phyloP scores from a whole-genome alignment of 2,797 vertebrate species.

The Coendou prehensilis region DNA sequence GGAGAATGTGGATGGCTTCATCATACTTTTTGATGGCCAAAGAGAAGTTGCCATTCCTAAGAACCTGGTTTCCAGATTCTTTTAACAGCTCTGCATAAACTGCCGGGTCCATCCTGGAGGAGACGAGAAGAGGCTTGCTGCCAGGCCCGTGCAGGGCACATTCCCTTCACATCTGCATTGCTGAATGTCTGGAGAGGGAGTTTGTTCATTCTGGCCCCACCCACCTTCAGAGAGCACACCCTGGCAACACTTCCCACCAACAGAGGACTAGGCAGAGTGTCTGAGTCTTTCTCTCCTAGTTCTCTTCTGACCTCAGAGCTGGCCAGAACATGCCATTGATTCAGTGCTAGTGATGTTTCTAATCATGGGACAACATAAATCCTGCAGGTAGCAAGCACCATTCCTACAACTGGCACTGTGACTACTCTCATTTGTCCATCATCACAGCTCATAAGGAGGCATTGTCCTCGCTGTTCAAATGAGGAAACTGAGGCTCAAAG shows the following conservation, averaged over 20 bases:
- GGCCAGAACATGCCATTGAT: background rate
- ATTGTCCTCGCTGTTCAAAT: background rate
- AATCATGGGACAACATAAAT: rapidly evolving
- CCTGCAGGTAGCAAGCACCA: background rate
- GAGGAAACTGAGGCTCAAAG: background rate
- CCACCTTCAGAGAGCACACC: background rate
- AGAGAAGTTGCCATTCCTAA: constrained; percentile 87
- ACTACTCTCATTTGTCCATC: background rate
- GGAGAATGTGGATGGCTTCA: constrained; percentile 83
- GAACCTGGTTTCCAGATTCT: constrained; percentile 86
- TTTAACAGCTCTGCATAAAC: constrained; percentile 81
- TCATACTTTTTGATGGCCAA: constrained; percentile 88
- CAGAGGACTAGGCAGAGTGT: background rate
- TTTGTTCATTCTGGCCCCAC: background rate
- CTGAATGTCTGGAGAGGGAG: background rate
- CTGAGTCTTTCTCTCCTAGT: background rate
- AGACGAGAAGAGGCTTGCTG: background rate
- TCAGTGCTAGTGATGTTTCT: background rate
- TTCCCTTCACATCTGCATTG: background rate
- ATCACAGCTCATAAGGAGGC: background rate
- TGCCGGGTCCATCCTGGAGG: constrained; percentile 81
- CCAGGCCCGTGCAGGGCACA: background rate
- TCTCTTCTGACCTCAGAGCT: background rate
- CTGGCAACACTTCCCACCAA: background rate
- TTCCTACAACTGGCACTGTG: background rate